Evolutionary conservation across 2,113 vertebrate genomes (phyloP), one percentile per base, ranked within the genome.

Genomic region (Cnemophilus loriae): DNA sequence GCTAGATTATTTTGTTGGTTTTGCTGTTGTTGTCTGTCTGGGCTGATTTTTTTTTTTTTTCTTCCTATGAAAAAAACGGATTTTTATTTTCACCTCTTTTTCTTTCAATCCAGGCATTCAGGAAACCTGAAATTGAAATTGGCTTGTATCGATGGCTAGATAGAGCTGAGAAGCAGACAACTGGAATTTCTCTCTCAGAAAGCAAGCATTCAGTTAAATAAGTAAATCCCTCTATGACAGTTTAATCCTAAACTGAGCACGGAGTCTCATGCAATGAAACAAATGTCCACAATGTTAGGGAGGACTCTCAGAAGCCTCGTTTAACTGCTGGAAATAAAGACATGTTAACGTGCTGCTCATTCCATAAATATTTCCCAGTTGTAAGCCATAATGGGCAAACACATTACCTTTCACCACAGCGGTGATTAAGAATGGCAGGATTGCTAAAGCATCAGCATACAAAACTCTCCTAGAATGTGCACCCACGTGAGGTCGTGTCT

Each of bases 201-300:
- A 95, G 92, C 95, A 97, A 96, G 90, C 93, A 92, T 96, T 95
- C 92, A 89, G 92, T 96, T 94, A 93, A 96, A 92, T 95, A 94
- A 93, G 95, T 95, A 96, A 95, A 96, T 97, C 86, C 86, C 44
- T 60, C 83, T 69, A 27, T 95, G 95, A 92, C 93, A 94, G 57
- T 67, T 97, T 96, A 94, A 95, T 96, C 77, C 76, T 86, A 46
- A 96, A 87, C 60, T 55, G 26, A 95, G 76, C 80, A 71, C 24
- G 1, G 44, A 81, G 88, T 56, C 80, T 94, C 81, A 78, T 93
- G 86, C 95, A 84, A 89, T 84, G 80, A 97, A 96, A 90, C 65
- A 92, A 97, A 93, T 84, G 93, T 84, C 79, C 76, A 59, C 53
- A 74, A 68, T 16, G 3, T 84, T 87, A 84, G 81, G 76, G 86